Conservation (phyloP, 1,140 invertebrate species). For the Coelopa frigida region DNA sequence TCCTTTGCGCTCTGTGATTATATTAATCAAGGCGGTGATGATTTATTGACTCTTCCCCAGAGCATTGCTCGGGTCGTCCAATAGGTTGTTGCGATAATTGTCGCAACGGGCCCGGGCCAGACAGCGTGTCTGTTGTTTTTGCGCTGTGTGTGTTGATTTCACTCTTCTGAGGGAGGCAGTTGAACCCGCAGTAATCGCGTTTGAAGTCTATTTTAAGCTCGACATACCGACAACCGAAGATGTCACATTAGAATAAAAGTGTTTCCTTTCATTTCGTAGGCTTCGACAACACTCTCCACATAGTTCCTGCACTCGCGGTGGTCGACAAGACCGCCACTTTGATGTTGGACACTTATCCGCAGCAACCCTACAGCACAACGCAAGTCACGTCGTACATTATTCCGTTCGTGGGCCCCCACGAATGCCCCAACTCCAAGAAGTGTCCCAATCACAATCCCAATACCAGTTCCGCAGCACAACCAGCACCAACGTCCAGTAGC, state of each 20-base stretch:
- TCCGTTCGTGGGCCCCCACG: constrained; percentile 42
- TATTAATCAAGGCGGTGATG: too few species aligned
- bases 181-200: constrained; percentile 18
- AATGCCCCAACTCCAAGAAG: constrained; percentile 42
- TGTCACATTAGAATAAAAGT: constrained; percentile 14
- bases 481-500: too few species aligned
- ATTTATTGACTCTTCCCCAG: too few species aligned
- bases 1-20: too few species aligned
- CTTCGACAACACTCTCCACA: constrained; percentile 44
- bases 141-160: too few species aligned
- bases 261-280: constrained; percentile 15
- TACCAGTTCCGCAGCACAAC: not conserved
- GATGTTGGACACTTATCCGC: too few species aligned
- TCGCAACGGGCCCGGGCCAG: too few species aligned
- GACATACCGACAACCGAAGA: not conserved
- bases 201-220: constrained; percentile 7
- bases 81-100: too few species aligned
- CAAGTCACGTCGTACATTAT: constrained; percentile 44
- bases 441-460: constrained; percentile 31
- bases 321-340: constrained; percentile 31
- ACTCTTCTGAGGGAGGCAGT: constrained; percentile 12
- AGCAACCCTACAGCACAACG: constrained; percentile 24
- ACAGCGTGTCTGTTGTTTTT: too few species aligned
- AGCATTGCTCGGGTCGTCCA: too few species aligned
- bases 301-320: constrained; percentile 38